Conservation (phyloP, 2,113 vertebrate genomes). For the Protobothrops flavoviridis region DNA sequence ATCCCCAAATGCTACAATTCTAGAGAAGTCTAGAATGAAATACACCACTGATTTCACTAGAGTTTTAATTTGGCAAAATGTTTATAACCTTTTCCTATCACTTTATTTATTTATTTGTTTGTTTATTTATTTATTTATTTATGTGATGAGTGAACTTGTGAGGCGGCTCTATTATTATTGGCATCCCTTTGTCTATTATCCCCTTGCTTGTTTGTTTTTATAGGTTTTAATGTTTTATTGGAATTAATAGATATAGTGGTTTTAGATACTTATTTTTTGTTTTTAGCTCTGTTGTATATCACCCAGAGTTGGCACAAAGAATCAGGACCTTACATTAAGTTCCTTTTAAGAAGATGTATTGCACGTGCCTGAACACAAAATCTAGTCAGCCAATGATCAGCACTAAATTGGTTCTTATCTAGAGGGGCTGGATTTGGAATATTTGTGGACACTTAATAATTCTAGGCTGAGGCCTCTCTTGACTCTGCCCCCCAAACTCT, state of each 20-base stretch:
- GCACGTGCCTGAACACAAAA: background rate
- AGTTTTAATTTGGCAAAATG: background rate
- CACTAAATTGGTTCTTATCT: background rate
- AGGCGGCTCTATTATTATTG: background rate
- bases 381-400: background rate
- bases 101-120: background rate
- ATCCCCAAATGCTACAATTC: background rate
- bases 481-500: background rate
- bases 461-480: background rate
- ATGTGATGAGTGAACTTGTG: background rate
- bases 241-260: too few relatives aligned
- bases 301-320: background rate
- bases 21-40: background rate
- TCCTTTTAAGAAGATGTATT: background rate
- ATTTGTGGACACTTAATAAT: background rate
- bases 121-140: background rate
- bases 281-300: too few relatives aligned
- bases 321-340: background rate
- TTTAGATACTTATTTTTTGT: background rate
- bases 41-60: background rate
- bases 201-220: background rate
- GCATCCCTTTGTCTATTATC: background rate
- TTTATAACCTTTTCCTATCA: background rate
- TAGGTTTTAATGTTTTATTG: background rate
- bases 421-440: background rate